These are phyloP conservation scores for Megastigmus dorsalis DNA, from an alignment of 2,888 invertebrate genomes.

Conservation along the genomic window DNA sequence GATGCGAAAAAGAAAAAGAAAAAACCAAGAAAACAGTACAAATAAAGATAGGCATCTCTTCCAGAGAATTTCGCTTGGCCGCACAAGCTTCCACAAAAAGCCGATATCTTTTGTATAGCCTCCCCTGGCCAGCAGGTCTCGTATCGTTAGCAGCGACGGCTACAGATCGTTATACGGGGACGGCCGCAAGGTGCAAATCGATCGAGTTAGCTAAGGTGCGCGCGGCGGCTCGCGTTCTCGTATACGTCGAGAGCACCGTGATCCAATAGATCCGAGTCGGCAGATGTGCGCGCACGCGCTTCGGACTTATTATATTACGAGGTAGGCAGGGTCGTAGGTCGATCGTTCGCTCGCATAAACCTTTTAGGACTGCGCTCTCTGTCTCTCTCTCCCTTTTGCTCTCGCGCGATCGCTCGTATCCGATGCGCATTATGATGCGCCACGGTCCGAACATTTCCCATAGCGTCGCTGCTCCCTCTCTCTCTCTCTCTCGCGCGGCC, in stretches of 20 bases:
- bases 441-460: background rate
- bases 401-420: conserved; percentile 68
- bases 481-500: conserved; percentile 62
- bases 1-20: too few relatives aligned
- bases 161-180: too few relatives aligned
- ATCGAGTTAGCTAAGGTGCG: too few relatives aligned
- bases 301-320: conserved; percentile 56
- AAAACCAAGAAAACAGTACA: conserved; percentile 50
- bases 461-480: conserved; percentile 23
- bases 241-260: conserved; percentile 55
- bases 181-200: conserved; percentile 67
- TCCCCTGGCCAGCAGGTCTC: too few relatives aligned
- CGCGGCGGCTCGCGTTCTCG: too few relatives aligned
- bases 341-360: conserved; percentile 73
- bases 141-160: too few relatives aligned
- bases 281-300: conserved; percentile 63
- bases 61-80: background rate
- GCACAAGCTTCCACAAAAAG: too few relatives aligned
- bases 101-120: too few relatives aligned
- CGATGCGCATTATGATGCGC: too few relatives aligned
- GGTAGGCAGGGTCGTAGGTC: conserved; percentile 67
- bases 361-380: conserved; percentile 64
- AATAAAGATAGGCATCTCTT: conserved; percentile 35
- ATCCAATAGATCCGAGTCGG: conserved; percentile 69
- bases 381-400: background rate